Percentiles rank a stretch among this genome's conserved stretches.
phyloP scores from a whole-genome alignment of 2,797 vertebrate species.

The Sus cebifrons region DNA sequence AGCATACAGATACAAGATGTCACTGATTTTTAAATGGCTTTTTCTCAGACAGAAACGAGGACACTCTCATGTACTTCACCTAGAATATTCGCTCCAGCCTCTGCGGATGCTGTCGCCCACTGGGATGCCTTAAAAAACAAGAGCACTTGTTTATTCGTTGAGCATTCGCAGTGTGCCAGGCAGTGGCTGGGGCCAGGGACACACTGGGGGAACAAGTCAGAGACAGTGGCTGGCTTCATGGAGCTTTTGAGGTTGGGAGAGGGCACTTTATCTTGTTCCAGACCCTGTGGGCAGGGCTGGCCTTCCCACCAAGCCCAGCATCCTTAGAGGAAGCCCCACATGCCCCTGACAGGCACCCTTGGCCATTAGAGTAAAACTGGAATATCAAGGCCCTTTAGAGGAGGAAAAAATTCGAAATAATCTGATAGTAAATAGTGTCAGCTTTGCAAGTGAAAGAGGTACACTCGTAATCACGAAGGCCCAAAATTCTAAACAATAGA shows the following conservation, averaged over 20 bases:
- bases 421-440: not conserved
- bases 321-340: not conserved
- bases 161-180: not conserved
- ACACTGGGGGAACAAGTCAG: not conserved
- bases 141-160: not conserved
- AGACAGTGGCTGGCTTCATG: not conserved
- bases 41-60: not conserved
- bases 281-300: not conserved
- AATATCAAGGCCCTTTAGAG: not conserved
- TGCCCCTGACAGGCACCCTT: not conserved
- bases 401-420: slow-evolving; percentile 12
- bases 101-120: not conserved
- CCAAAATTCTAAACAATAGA: not conserved
- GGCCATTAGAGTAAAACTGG: not conserved
- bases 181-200: not conserved
- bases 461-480: not conserved
- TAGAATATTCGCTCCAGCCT: not conserved
- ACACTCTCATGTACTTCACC: not conserved
- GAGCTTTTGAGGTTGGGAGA: not conserved
- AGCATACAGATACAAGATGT: not conserved
- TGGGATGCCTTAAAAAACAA: not conserved
- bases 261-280: not conserved
- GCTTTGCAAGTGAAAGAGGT: not conserved
- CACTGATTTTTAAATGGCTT: not conserved
- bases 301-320: not conserved